Base-by-base conservation (phyloP, 2,113 vertebrate species). In the Oryzias javanicus region DNA sequence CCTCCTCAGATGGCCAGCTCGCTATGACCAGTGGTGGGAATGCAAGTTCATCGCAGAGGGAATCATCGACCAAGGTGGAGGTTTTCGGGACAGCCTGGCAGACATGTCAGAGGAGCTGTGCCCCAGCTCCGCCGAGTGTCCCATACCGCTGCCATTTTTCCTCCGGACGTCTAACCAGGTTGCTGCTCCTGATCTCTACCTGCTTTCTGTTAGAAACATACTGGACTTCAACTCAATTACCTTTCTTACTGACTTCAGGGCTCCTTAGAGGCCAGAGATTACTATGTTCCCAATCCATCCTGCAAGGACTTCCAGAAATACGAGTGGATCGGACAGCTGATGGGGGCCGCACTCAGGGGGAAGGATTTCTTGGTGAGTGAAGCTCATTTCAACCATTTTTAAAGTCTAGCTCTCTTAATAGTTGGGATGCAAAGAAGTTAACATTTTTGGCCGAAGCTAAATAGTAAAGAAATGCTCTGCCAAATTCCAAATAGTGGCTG, bases 11-110 rank as follows among this genome's bases (percentile, higher is more conserved):
- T 99, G 97, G 97, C 96, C 96, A 0, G 90, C 95, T 55, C 93
- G 94, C 50, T 97, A 98, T 24, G 97, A 99, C 86, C 97, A 99
- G 84, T 99, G 97, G 97, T 99, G 97, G 97, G 97, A 98, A 49
- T 99, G 97, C 78, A 99, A 99, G 81, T 99, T 99, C 88, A 97
- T 99, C 10, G 94, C 97, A 2, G 97, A 99, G 85, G 96, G 97
- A 71, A 98, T 99, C 88, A 99, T 98, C 2, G 96, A 99, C 82
- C 97, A 98, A 92, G 97, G 97, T 42, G 97, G 97, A 0, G 97
- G 97, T 24, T 99, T 99, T 83, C 92, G 96, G 45, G 97, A 99
- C 84, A 98, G 97, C 80, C 90, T 99, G 67, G 95, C 97, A 0
- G 97, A 99, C 88, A 97, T 99, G 93, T 99, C 97, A 1, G 97